These are phyloP conservation scores for Desoria tigrina DNA, from an alignment of 2,888 invertebrate genomes.

Conservation along the genomic window DNA sequence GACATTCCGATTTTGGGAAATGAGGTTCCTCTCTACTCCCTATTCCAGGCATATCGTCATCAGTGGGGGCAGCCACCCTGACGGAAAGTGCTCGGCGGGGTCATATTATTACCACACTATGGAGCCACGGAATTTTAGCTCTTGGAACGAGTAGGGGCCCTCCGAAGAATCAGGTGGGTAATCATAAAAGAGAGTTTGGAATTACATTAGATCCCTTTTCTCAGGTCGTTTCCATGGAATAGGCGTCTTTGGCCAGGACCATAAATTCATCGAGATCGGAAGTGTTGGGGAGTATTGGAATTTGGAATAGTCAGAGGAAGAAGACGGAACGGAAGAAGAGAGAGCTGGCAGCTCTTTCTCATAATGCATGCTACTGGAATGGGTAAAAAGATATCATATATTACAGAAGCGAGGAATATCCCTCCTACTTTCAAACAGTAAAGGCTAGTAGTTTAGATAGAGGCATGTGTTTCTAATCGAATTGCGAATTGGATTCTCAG, in stretches of 20 bases:
- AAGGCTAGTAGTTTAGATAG: background rate
- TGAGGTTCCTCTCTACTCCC: too few species aligned
- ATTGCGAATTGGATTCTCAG: conserved; percentile 36
- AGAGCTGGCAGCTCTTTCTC: conserved; percentile 2
- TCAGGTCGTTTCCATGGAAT: conserved; percentile 10
- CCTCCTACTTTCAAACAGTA: background rate
- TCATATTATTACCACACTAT: too few species aligned
- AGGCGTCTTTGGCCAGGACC: background rate
- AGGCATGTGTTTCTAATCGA: conserved; percentile 48
- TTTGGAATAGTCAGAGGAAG: background rate
- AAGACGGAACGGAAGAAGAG: background rate
- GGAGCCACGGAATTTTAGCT: too few species aligned
- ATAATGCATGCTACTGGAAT: conserved; percentile 5
- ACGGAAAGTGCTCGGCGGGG: too few species aligned
- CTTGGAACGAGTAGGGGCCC: background rate
- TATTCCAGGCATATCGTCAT: too few species aligned
- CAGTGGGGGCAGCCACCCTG: too few species aligned
- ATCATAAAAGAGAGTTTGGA: conserved; percentile 4
- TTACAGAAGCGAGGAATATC: background rate
- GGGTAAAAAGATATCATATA: conserved; percentile 8
- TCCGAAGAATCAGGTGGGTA: background rate
- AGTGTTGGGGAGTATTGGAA: conserved; percentile 5
- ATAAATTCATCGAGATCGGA: conserved; percentile 12
- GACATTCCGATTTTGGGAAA: too few species aligned
- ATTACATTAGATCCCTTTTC: conserved; percentile 4